Base-by-base conservation (phyloP, 2,888 invertebrate species). In the Melieria omissa region DNA sequence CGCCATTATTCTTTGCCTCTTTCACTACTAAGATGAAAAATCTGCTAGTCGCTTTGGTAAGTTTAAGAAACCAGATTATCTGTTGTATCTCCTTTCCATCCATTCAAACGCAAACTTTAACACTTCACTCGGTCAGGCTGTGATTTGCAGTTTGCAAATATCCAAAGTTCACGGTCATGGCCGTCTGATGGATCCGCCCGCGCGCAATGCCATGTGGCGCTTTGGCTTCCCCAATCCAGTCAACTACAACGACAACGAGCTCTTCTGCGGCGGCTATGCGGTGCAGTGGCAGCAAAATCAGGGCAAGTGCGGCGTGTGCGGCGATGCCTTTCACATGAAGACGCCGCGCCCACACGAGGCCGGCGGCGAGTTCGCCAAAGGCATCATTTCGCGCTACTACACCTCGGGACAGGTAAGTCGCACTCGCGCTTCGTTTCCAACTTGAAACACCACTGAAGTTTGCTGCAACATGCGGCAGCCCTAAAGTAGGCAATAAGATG, bases 201-300 rank as follows among this genome's bases (percentile, higher is more conserved):
- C 96, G 0, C 90, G 97, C 73, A 96, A 97, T 88, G 93, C 94
- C 64, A 96, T 97, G 96, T 98, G 97, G 97, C 89, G 97, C 73
- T 94, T 94, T 83, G 97, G 97, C 0, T 97, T 93, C 87, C 93
- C 94, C n/a, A 96, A 95, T 88, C 95, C 97, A 3, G 95, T 95
- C 73, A 96, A 97, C 88, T 97, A 96, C 85, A 95, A 97, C 81
- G 97, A 97, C 86, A 97, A 97, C 82, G 96, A 97, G 87, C 90
- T 97, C 14, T 97, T 94, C 87, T 97, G 97, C 84, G 97, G 96
- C 42, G 97, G 96, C 65, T 95, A 93, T 84, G 93, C 95, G 85
- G 95, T 95, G 71, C 95, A 95, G 88, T 95, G 95, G 94, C 92
- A 93, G 81, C 93, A 94, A 87, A 95, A 95, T 85, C 87, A 89